These are phyloP conservation scores for Temnothorax ravouxi DNA, from an alignment of 2,888 invertebrate species.

Conservation along the genomic window DNA sequence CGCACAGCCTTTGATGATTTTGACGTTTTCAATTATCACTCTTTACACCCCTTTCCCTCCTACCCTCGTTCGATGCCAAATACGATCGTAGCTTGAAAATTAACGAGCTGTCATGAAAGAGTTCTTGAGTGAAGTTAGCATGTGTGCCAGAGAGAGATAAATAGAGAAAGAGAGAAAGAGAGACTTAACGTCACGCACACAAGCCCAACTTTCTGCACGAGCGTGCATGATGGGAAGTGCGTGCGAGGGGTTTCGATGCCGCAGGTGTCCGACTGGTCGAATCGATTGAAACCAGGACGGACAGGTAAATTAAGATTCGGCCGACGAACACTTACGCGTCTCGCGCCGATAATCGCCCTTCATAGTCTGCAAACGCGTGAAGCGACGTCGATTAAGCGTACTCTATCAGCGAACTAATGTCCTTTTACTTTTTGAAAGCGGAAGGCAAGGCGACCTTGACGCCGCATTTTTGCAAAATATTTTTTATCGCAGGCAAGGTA, in stretches of 20 bases:
- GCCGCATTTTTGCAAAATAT: background rate
- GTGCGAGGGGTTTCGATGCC: slow-evolving; percentile 50
- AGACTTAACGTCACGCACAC: slow-evolving; percentile 21
- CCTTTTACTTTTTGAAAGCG: slow-evolving; percentile 31
- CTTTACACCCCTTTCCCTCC: background rate
- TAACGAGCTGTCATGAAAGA: slow-evolving; percentile 74
- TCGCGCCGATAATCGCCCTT: slow-evolving; percentile 61
- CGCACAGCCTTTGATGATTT: slow-evolving; percentile 64
- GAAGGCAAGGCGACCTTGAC: too few species aligned
- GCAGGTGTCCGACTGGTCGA: slow-evolving; percentile 48
- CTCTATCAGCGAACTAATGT: slow-evolving; percentile 25
- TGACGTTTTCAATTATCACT: slow-evolving; percentile 73
- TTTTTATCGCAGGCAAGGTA: background rate
- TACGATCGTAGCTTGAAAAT: slow-evolving; percentile 65
- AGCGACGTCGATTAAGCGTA: slow-evolving; percentile 31
- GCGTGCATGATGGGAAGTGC: slow-evolving; percentile 54
- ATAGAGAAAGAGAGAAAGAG: background rate
- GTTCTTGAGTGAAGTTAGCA: slow-evolving; percentile 60
- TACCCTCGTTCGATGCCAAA: slow-evolving; percentile 37
- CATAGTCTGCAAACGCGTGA: slow-evolving; percentile 45
- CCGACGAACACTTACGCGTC: slow-evolving; percentile 61
- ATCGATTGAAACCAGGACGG: slow-evolving; percentile 71
- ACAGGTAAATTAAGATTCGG: slow-evolving; percentile 74
- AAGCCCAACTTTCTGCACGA: slow-evolving; percentile 47
- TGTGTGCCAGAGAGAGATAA: background rate